Evolutionary conservation across 2,113 vertebrate genomes (phyloP).

Genomic region (Himantopus leucocephalus): DNA sequence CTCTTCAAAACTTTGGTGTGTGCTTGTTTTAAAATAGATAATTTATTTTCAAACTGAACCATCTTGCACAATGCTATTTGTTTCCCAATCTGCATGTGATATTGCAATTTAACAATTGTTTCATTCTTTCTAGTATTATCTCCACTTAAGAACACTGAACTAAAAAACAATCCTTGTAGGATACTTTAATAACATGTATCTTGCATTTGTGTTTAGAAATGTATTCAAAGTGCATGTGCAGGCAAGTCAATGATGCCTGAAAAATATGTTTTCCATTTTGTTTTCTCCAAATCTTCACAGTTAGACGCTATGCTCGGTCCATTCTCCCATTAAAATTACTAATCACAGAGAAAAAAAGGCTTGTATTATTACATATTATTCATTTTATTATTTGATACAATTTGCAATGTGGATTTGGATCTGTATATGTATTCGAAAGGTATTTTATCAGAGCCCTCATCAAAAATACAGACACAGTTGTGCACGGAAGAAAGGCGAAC

Average conservation of each 20-base stretch:
- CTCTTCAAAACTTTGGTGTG: not conserved
- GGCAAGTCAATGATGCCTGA: not conserved
- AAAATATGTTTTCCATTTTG: conserved; percentile 46
- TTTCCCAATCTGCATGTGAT: not conserved
- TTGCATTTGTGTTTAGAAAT: not conserved
- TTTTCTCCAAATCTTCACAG: conserved; percentile 4
- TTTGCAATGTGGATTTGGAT: not conserved
- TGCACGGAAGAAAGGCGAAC: not conserved
- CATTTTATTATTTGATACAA: not conserved
- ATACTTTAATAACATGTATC: not conserved
- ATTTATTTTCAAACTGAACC: conserved; percentile 3
- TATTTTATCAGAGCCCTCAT: not conserved
- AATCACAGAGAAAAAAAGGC: not conserved
- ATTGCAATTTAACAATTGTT: not conserved
- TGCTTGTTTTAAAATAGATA: not conserved
- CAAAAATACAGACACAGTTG: not conserved
- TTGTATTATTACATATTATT: not conserved
- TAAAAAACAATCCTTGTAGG: not conserved
- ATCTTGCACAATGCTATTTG: not conserved
- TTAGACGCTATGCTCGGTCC: not conserved
- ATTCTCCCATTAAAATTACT: conserved; percentile 17
- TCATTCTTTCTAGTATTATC: conserved; percentile 17
- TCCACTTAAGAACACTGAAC: not conserved
- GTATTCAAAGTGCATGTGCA: not conserved
- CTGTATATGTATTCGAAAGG: not conserved